Base-by-base conservation (phyloP, 2,797 vertebrate genomes). In the Dendrocincla tyrannina region DNA sequence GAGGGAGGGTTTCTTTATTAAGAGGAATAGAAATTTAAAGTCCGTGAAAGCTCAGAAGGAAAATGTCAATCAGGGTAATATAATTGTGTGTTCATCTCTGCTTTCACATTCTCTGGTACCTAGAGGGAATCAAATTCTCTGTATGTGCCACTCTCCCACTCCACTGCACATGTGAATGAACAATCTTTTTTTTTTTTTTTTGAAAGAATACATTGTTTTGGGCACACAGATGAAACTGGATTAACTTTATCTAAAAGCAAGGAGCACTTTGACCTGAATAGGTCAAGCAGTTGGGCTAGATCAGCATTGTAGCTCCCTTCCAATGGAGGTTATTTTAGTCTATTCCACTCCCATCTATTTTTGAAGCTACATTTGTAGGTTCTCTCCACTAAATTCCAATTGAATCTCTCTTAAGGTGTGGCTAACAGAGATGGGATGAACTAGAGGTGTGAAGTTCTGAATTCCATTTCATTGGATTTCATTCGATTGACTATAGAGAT, bases 221-320 rank as follows among this genome's bases (percentile, higher is more conserved):
- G 37, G 7, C 11, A 78, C 28, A 25, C 13, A 68, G 33, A 8
- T 53, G 7, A 72, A 80, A 14, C 11, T 33, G 22, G 6, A 20
- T 73, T 58, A 5, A 42, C 39, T 44, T 87, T 3, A 30, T 13
- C 46, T 44, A 32, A 82, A 74, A 50, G 5, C 2, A 62, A 58
- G 46, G 18, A 33, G 39, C 15, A 22, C 83, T 77, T 32, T 60
- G 37, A 30, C 10, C 27, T 39, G 20, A 59, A 47, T 7, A 20
- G 0, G 0, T 63, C 44, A 75, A 44, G 8, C 2, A 49, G 5
- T 25, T 55, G 35, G 25, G 42, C 27, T 35, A 23, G 10, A 16
- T 12, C 3, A 35, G 30, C 1, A 0, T 3, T 63, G 13, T 16
- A 63, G 24, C 2, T n/a, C 13, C 11, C 7, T 81, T 67, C 33